Evolutionary conservation across 2,888 invertebrate species (phyloP), one percentile per base, ranked within the genome.

Genomic region (Epinotia ramella): DNA sequence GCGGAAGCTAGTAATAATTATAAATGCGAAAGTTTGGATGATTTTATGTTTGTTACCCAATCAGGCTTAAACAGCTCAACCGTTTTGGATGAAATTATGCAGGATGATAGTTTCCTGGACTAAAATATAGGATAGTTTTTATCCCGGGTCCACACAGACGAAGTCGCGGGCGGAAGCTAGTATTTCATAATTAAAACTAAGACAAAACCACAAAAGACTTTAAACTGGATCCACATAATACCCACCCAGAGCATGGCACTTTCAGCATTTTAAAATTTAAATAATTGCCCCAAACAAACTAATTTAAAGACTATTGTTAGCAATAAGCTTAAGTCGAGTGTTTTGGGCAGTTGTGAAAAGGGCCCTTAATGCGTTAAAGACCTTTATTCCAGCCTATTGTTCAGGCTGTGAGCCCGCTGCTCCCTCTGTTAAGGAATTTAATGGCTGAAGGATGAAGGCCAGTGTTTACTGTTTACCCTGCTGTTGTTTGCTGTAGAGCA

Each of bases 351-450:
- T n/a, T n/a, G 53, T 53, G 53, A 53, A 53, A 53, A 53, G 53
- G 53, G 53, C 53, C 53, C 53, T n/a, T 53, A 53, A 53, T 53
- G 53, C 53, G 16, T n/a, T 53, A n/a, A 53, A 53, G 53, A 13
- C 53, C 53, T 53, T 53, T 53, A 53, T n/a, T 53, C 7, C 53
- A 53, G 53, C n/a, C 53, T n/a, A 53, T 53, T 53, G 53, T 53
- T 53, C 53, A 49, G 53, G 53, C 53, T n/a, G 53, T 53, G 16
- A 49, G 16, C 49, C 49, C 49, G 3, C 16, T 49, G 40, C 16
- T 49, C 49, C 49, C 40, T 40, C 40, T 49, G 49, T 49, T 49
- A 1, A 16, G 16, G 5, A 16, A 16, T 49, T 49, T 16, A 49
- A 49, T 53, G 53, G 7, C n/a, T 16, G 53, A n/a, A 5, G 53